Evolutionary conservation across 2,797 vertebrate genomes (phyloP), one percentile per base, ranked within the genome.

Genomic region (Morelia viridis): DNA sequence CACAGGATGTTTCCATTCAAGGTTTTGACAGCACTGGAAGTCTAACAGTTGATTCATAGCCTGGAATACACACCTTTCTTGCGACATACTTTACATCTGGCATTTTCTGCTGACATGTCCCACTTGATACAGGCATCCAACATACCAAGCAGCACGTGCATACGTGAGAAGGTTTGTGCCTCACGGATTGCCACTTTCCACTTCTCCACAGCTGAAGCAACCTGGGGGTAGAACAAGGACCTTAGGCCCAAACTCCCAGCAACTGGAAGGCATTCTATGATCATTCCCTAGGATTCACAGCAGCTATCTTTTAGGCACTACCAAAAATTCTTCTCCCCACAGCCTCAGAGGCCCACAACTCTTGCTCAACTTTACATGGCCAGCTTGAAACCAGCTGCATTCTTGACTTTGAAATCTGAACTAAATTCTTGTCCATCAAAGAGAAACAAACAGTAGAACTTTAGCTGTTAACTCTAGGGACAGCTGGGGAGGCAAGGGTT

Each of bases 51-150:
- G 58, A 80, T 46, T 17, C 58, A 28, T 7, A 28, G 50, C 28
- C 91, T 31, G 87, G 22, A 88, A 10, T 0, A 22, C 90, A 17
- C 96, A 99, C 99, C 99, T 98, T 99, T 99, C 97, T 97, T 99
- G 89, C 99, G 98, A 96, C 99, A 99, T 91, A 99, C 99, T 98
- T 99, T 99, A 97, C 99, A 99, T 86, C 99, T 97, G 84, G 99
- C 98, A 15, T 99, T 99, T 97, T 99, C 99, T 0, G 99, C 99
- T 0, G 99, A 99, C 99, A 99, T 99, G 96, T 99, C 99, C 99
- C 99, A 99, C 96, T 99, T 99, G 96, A 99, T 98, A 95, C 99
- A 99, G 56, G 99, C 98, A 13, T 99, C 99, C 93, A 99, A 96
- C 99, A 99, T 99, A 90, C 99, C 99, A 11, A 99, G 98, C 71